phyloP scores from a whole-genome alignment of 2,797 vertebrate species.

The Melanotaenia pygmaea region DNA sequence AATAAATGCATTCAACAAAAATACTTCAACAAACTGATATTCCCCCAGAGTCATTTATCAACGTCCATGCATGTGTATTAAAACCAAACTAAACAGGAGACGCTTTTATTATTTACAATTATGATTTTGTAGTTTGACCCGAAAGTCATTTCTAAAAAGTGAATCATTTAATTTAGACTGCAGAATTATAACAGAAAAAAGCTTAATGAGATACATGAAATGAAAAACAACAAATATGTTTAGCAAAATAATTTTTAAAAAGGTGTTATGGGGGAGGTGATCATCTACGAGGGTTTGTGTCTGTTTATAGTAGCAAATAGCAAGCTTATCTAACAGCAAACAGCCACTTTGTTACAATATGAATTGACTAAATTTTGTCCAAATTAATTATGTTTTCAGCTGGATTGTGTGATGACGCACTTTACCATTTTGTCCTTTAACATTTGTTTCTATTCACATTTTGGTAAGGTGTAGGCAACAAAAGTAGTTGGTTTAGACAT shows the following conservation, averaged over 20 bases:
- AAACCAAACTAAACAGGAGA: conserved; percentile 24
- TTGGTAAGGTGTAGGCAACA: background rate
- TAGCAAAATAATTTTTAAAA: conserved; percentile 1
- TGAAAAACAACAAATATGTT: conserved; percentile 1
- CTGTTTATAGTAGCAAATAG: conserved; percentile 12
- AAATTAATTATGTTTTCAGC: too few relatives aligned
- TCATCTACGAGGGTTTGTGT: conserved; percentile 10
- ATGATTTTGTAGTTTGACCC: conserved; percentile 37
- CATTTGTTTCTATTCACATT: background rate
- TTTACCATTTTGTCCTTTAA: background rate
- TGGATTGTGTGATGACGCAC: background rate
- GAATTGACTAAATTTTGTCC: too few relatives aligned
- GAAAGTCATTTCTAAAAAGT: conserved; percentile 14
- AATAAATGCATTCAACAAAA: conserved; percentile 64
- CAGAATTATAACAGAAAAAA: too few relatives aligned
- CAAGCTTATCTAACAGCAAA: background rate
- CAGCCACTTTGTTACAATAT: background rate
- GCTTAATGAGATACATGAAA: too few relatives aligned
- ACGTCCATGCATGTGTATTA: conserved; percentile 22
- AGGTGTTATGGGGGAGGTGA: conserved; percentile 17
- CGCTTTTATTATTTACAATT: conserved; percentile 36
- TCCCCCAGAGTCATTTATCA: conserved; percentile 51
- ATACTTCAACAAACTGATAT: conserved; percentile 29
- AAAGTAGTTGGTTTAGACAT: background rate
- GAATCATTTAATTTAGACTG: conserved; percentile 5